Base-by-base conservation (phyloP, 2,797 vertebrate species). In the Falco rusticolus region DNA sequence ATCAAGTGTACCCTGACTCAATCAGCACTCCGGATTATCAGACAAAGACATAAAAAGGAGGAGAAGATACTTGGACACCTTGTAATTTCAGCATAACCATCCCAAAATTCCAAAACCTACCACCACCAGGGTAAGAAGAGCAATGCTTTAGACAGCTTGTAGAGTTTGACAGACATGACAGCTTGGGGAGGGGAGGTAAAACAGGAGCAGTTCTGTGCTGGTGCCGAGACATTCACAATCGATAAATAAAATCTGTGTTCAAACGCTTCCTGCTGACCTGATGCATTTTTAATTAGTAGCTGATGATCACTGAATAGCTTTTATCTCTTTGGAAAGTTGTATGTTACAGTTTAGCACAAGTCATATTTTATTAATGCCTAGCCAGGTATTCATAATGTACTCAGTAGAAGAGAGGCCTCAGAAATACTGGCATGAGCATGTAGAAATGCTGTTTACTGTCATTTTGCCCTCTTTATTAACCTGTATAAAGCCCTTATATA, bases 211-310 rank as follows among this genome's bases (percentile, higher is more conserved):
- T 64, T 85, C 57, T 45, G 69, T 41, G 10, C 39, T 81, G 21
- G 1, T n/a, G 59, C 47, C 78, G 61, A 78, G 82, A 61, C 24
- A 17, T 50, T 87, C 7, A 7, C 12, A 64, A 59, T 90, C 70
- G 43, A 90, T 94, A 90, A 89, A 84, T 68, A 68, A 84, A 78
- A 71, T 19, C 47, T 43, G 24, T 68, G 17, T 72, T 86, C 76
- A 88, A 78, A 78, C 17, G 31, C 82, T 94, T 94, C 87, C 91
- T 95, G 85, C 79, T 90, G 91, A 68, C 85, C 79, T 2, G 5
- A 86, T 95, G 61, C 80, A 95, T 95, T 94, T 95, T 97, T 96
- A 90, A 94, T 94, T 92, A 79, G 77, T 66, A 70, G 34, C 37
- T 65, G 43, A 39, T 89, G 64, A 92, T 94, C 51, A 89, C 56